Base-by-base conservation (phyloP, 35 echinoderm and acorn worm genomes). In the Ophioderma brevispina region DNA sequence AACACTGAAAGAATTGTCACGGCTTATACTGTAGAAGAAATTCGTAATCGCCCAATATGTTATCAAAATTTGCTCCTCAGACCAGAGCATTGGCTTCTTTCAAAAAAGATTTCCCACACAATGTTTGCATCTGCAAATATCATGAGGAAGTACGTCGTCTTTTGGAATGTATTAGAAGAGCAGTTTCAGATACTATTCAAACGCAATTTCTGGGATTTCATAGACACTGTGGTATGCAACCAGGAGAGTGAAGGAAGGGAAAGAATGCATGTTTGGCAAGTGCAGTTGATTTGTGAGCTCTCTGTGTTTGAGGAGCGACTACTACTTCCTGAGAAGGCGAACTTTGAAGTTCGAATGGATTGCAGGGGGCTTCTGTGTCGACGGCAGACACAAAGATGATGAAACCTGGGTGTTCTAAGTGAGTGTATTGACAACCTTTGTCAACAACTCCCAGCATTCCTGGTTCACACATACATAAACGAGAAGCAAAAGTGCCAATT, bases 61-160 rank as follows among this genome's bases (percentile, higher is more conserved):
- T n/a, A n/a, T n/a, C n/a, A n/a, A n/a, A n/a, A n/a, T n/a, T n/a
- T n/a, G n/a, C n/a, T n/a, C n/a, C n/a, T 46, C 41, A 17, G 5
- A 46, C 81, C 89, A 38, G 37, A 40, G 4, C 89, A 91, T 77
- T 55, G 76, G 0, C 77, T 75, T 36, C 39, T 91, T 35, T 59
- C 46, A 35, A 28, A n/a, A n/a, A 84, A 55, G 56, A 84, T 84
- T 91, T 91, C 36, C 89, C 81, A 15, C 89, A 84, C 81, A 84
- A 91, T 50, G 70, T 91, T 23, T 91, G 89, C 38, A 40, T 91
- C 8, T 91, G 89, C 36, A 76, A 46, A 42, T 84, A 91, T 31
- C 89, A 90, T 75, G 88, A 90, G 38, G 82, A 90, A 64, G 49
- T 90, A 31, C 31, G 80, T 0, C 37, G 82, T 8, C 32, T 90